Conservation (phyloP, 2,797 vertebrate genomes). For the Stomatorhinus walkeri region DNA sequence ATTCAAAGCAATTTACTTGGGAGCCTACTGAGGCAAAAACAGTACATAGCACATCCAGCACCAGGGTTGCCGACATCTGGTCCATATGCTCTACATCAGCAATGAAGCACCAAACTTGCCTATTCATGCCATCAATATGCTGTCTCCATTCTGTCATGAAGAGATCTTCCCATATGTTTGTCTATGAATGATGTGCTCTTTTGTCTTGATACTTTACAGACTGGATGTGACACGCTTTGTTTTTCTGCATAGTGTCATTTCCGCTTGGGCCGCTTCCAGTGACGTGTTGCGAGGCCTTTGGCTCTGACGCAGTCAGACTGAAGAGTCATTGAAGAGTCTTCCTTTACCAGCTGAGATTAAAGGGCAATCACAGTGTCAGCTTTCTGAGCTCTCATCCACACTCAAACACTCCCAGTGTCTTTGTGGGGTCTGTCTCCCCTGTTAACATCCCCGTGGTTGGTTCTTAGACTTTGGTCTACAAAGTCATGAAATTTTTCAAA, state of each 20-base stretch:
- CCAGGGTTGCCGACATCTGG: background rate
- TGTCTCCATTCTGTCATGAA: background rate
- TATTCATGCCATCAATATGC: background rate
- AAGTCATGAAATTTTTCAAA: background rate
- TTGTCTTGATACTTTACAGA: background rate
- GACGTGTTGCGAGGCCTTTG: background rate
- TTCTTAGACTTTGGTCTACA: background rate
- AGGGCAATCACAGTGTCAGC: background rate
- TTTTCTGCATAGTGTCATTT: background rate
- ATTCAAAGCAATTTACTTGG: background rate
- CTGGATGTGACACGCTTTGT: background rate
- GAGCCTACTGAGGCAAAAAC: background rate
- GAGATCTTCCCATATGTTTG: background rate
- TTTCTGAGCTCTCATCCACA: background rate
- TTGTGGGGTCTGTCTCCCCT: background rate
- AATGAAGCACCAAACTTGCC: background rate
- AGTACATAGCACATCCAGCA: background rate
- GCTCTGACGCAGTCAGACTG: background rate
- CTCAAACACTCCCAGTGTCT: background rate
- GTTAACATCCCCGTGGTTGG: background rate
- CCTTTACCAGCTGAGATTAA: background rate
- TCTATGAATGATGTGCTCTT: background rate
- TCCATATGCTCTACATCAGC: background rate
- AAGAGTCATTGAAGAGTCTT: background rate
- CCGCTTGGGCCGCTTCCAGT: background rate